Evolutionary conservation across 2,888 invertebrate genomes (phyloP), one percentile per base, ranked within the genome.

Genomic region (Meiosimyza platycephala): DNA sequence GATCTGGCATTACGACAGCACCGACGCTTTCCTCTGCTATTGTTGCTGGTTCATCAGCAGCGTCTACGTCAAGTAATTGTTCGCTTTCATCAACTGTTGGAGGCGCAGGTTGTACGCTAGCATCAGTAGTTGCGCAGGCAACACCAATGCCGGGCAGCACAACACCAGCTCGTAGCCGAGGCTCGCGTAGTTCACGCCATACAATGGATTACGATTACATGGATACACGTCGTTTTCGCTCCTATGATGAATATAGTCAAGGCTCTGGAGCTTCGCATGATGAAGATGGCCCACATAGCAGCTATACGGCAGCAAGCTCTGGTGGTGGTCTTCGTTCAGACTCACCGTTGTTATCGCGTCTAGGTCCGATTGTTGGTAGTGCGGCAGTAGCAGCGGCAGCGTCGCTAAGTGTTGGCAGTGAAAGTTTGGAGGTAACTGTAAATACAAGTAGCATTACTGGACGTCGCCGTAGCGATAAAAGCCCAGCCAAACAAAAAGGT

Each of bases 201-300:
- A 84, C 85, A 50, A 79, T 84, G 60, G 85, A 86, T 74, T 84
- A 84, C 75, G 85, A 85, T 22, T 83, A 84, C 57, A 76, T 81
- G 72, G 82, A 82, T 74, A 77, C 80, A 66, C 85, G 90, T 16
- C 88, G 90, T 79, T 89, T 90, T 85, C 91, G 92, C 73, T 91
- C 89, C 83, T 91, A 91, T 83, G 93, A 93, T 81, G 91, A 95
- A 88, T 92, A 92, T 89, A 90, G 93, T 87, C 91, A 92, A 87
- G 89, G 94, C 80, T 91, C 91, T 75, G 90, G 89, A 40, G 90
- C 91, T 5, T 90, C 90, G 47, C 92, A 91, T 82, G 93, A 92
- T 77, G 93, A 94, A 73, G 85, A 85, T 72, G 73, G 74, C 54
- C 59, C 75, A 67, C 54, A 74, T 60, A 76, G 76, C 76, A 73